Conservation (phyloP, 2,888 invertebrate species). For the Cosmopolites sordidus region DNA sequence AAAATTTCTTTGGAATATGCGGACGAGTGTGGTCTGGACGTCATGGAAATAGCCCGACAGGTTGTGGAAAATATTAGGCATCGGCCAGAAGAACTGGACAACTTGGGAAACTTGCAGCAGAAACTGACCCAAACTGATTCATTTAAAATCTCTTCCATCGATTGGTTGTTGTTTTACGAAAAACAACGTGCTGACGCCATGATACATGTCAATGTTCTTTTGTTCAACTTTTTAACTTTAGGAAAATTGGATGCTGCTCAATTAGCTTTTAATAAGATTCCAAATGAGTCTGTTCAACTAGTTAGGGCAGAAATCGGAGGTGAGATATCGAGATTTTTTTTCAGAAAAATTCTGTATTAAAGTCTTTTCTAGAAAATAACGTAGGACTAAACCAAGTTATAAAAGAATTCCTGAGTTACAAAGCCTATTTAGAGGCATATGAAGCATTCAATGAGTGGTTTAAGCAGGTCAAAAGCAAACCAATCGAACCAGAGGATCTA, state of each 20-base stretch:
- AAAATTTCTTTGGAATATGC: slow-evolving; percentile 66
- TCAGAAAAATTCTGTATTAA: no score
- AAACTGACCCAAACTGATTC: slow-evolving; percentile 63
- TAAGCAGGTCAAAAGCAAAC: slow-evolving; percentile 73
- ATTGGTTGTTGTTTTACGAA: slow-evolving; percentile 80
- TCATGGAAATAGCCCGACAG: slow-evolving; percentile 77
- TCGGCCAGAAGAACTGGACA: slow-evolving; percentile 43
- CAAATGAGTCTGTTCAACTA: slow-evolving; percentile 59
- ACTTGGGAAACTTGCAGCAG: slow-evolving; percentile 41
- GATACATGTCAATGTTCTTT: slow-evolving; percentile 83
- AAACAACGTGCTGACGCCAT: slow-evolving; percentile 77
- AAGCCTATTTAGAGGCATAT: slow-evolving; percentile 80
- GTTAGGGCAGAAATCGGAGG: slow-evolving; percentile 45
- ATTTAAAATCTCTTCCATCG: slow-evolving; percentile 71
- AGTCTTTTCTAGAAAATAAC: slow-evolving; percentile 13
- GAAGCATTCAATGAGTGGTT: slow-evolving; percentile 90
- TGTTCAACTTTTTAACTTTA: slow-evolving; percentile 76
- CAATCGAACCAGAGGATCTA: slow-evolving; percentile 61
- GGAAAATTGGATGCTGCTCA: slow-evolving; percentile 80
- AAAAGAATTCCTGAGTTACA: slow-evolving; percentile 82
- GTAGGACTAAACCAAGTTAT: slow-evolving; percentile 53
- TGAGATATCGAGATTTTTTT: slow-evolving; percentile 6
- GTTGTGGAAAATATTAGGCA: slow-evolving; percentile 74
- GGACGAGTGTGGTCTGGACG: slow-evolving; percentile 70
- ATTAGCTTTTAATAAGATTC: slow-evolving; percentile 69